A percentile compares a stretch with the other conserved stretches of the same genome.
Evolutionary conservation across 2,113 vertebrate species (phyloP).

Genomic region (Rhinichthys klamathensis): DNA sequence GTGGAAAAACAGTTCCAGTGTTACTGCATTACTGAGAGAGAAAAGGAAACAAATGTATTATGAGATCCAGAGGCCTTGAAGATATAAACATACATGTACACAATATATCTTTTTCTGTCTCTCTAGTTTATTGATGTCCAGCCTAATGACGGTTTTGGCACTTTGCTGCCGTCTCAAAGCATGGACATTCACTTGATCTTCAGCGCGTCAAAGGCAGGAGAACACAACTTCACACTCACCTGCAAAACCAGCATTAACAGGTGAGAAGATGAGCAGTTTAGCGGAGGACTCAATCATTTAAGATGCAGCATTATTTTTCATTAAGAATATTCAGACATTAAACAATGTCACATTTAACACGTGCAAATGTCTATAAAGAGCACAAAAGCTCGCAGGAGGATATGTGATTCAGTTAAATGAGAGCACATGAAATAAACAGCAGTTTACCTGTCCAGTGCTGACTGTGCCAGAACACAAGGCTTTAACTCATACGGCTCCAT

Average conservation of each 20-base stretch:
- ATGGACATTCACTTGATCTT: slow-evolving; percentile 85
- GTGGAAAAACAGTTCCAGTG: no score
- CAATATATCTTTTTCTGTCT: slow-evolving; percentile 37
- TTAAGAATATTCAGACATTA: not conserved
- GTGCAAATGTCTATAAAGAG: not conserved
- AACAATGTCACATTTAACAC: not conserved
- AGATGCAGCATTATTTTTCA: not conserved
- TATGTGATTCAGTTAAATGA: not conserved
- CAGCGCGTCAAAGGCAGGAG: slow-evolving; percentile 78
- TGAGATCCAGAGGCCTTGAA: not conserved
- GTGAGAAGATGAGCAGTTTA: slow-evolving; percentile 64
- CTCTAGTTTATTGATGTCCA: slow-evolving; percentile 87
- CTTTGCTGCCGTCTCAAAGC: slow-evolving; percentile 85
- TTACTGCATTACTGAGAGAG: no score
- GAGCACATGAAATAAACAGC: not conserved
- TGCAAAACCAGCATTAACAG: slow-evolving; percentile 89
- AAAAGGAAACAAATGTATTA: not conserved
- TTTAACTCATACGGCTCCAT: not conserved
- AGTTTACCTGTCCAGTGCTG: not conserved
- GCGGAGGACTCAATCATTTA: not conserved
- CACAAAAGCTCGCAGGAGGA: not conserved
- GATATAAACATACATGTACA: not conserved
- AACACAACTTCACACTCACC: slow-evolving; percentile 83
- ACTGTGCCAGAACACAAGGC: not conserved
- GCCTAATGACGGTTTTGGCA: slow-evolving; percentile 87